phyloP scores from a whole-genome alignment of 2,797 vertebrate species.

The Balearica regulorum region DNA sequence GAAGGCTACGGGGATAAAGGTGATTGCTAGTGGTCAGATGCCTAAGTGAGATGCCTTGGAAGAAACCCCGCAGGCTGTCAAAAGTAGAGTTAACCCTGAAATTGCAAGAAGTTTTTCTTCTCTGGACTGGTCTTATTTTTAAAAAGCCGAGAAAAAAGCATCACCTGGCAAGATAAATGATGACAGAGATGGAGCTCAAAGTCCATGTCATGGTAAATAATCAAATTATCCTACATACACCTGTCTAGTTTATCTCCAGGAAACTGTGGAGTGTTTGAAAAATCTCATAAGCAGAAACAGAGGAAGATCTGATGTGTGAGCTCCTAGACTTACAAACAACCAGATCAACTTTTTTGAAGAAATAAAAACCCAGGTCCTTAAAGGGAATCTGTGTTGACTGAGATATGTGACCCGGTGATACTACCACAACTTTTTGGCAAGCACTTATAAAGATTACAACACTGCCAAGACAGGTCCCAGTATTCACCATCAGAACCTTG shows the following conservation, averaged over 20 bases:
- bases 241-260: not conserved
- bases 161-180: not conserved
- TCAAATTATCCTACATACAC: not conserved
- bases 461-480: not conserved
- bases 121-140: not conserved
- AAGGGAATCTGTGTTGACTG: not conserved
- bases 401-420: not conserved
- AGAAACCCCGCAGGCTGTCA: not conserved
- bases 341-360: not conserved
- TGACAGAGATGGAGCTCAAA: not conserved
- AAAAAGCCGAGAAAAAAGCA: not conserved
- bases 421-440: not conserved
- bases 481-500: not conserved
- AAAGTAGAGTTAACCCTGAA: not conserved
- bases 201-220: not conserved
- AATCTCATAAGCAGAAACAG: not conserved
- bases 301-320: not conserved
- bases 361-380: not conserved
- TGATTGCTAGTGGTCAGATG: not conserved
- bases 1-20: not conserved
- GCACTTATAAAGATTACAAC: not conserved
- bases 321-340: not conserved
- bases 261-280: not conserved
- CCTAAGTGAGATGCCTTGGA: not conserved
- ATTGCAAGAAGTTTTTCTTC: not conserved